Percentiles rank a stretch among this genome's conserved stretches.
phyloP scores from a whole-genome alignment of 2,888 invertebrate genomes.

The Lysandra bellargus region DNA sequence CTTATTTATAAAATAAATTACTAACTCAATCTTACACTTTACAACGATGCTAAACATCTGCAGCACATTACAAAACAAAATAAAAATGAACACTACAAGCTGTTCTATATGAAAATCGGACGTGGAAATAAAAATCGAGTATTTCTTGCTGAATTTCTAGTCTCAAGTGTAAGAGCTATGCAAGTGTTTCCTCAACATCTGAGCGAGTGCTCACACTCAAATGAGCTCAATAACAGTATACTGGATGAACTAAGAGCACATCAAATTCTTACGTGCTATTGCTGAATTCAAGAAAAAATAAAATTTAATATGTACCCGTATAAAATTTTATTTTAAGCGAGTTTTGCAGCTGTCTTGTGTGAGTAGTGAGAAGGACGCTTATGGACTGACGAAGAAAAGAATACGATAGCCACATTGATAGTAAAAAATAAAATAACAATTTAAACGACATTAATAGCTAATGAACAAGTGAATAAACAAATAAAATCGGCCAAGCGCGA shows the following conservation, averaged over 20 bases:
- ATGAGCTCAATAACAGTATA: conserved; percentile 44
- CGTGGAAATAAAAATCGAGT: conserved; percentile 3
- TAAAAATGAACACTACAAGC: conserved; percentile 4
- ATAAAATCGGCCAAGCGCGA: no score
- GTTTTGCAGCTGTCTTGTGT: not conserved
- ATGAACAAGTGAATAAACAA: not conserved
- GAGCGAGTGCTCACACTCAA: conserved; percentile 45
- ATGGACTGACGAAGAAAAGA: not conserved
- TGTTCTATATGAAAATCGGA: conserved; percentile 1
- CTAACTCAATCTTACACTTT: not conserved
- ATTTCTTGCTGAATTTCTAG: conserved; percentile 8
- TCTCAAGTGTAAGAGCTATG: conserved; percentile 35
- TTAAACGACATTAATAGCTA: not conserved
- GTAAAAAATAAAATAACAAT: not conserved
- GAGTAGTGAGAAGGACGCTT: not conserved
- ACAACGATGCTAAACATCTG: not conserved
- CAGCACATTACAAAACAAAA: not conserved
- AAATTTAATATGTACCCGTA: conserved; percentile 8
- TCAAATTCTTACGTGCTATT: conserved; percentile 40
- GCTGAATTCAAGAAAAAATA: conserved; percentile 19
- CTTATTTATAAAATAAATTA: not conserved
- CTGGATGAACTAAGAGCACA: conserved; percentile 41
- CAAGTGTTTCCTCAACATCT: conserved; percentile 46
- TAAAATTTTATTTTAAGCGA: conserved; percentile 13
- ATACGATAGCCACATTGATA: not conserved